Conservation (phyloP, 2,797 vertebrate genomes). For the Oryzias dopingdopingensis region DNA sequence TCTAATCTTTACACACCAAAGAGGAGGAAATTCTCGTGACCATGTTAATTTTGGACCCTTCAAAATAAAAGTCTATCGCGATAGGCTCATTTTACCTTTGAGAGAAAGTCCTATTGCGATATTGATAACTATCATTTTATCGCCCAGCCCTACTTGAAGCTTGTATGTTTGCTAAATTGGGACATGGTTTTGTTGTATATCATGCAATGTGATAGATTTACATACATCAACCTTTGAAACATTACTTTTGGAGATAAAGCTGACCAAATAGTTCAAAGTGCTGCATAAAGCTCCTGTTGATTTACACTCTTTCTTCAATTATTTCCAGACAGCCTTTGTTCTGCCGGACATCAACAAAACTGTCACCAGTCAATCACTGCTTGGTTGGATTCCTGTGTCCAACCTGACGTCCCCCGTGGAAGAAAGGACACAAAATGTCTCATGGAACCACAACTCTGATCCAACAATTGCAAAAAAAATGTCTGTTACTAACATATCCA, state of each 20-base stretch:
- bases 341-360: slow-evolving; percentile 47
- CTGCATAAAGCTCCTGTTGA: slow-evolving; percentile 29
- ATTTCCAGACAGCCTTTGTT: slow-evolving; percentile 41
- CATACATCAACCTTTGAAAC: slow-evolving; percentile 26
- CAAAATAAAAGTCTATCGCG: too few relatives aligned
- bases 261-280: slow-evolving; percentile 16
- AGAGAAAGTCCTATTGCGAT: too few relatives aligned
- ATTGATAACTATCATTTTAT: too few relatives aligned
- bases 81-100: too few relatives aligned
- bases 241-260: slow-evolving; percentile 11
- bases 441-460: slow-evolving; percentile 28
- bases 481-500: slow-evolving; percentile 10
- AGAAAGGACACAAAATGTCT: slow-evolving; percentile 13
- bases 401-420: slow-evolving; percentile 17
- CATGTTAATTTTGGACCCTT: too few relatives aligned
- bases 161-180: slow-evolving; percentile 20
- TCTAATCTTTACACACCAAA: too few relatives aligned
- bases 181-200: slow-evolving; percentile 12
- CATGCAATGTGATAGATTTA: slow-evolving; percentile 24
- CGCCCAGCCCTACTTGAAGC: too few relatives aligned
- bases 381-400: slow-evolving; percentile 10
- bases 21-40: too few relatives aligned
- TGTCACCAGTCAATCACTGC: slow-evolving; percentile 14
- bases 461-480: slow-evolving; percentile 18
- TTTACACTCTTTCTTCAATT: slow-evolving; percentile 53